These are phyloP conservation scores for Mus minutoides DNA, from an alignment of 2,797 vertebrate species.

Conservation along the genomic window DNA sequence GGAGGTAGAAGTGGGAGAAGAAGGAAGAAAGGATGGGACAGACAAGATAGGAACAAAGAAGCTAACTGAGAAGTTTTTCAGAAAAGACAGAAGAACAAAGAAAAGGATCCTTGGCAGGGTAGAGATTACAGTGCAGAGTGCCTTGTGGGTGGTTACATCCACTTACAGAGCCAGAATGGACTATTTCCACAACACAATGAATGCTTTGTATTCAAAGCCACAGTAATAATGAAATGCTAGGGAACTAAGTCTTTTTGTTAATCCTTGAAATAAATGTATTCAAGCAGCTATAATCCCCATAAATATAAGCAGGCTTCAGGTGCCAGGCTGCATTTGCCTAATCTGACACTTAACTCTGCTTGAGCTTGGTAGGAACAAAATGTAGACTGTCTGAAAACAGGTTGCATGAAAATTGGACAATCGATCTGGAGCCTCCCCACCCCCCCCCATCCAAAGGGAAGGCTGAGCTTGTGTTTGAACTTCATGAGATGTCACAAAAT, in stretches of 20 bases:
- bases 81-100: background rate
- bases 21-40: background rate
- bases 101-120: background rate
- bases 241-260: constrained; percentile 35
- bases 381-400: background rate
- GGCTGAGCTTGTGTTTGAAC: background rate
- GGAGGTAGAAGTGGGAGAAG: background rate
- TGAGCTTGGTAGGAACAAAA: constrained; percentile 22
- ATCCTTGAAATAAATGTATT: constrained; percentile 54
- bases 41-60: background rate
- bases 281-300: constrained; percentile 47
- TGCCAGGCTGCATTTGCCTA: constrained; percentile 12
- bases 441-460: background rate
- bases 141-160: background rate
- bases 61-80: background rate
- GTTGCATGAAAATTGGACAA: background rate
- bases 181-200: constrained; percentile 6
- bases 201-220: background rate
- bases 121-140: background rate
- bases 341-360: constrained; percentile 41
- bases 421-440: background rate
- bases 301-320: constrained; percentile 53
- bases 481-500: constrained; percentile 11
- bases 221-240: background rate
- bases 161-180: background rate